A percentile compares a stretch with the other conserved stretches of the same genome.
These are phyloP conservation scores for Betta splendens DNA, from an alignment of 2,797 vertebrate genomes.

Conservation along the genomic window DNA sequence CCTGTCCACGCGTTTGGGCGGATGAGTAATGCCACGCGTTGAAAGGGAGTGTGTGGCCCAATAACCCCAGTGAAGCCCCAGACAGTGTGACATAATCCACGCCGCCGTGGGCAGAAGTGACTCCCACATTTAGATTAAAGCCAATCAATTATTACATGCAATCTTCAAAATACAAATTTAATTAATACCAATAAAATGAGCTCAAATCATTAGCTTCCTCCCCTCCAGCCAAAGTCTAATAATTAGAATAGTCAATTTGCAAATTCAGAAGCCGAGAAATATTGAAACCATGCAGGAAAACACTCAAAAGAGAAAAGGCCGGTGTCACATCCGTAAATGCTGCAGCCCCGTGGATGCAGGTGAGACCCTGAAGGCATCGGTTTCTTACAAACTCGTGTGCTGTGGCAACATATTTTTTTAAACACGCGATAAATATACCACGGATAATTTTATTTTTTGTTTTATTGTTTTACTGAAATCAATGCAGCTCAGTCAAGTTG, in stretches of 20 bases:
- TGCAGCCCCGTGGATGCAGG: not conserved
- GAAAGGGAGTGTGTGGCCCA: conserved; percentile 17
- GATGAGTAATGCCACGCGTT: conserved; percentile 46
- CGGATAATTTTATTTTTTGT: too few species aligned
- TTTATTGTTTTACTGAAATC: too few species aligned
- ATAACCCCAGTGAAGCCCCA: conserved; percentile 15
- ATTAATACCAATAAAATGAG: conserved; percentile 58
- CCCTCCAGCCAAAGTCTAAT: conserved; percentile 44
- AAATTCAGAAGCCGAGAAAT: conserved; percentile 47
- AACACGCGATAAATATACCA: too few species aligned
- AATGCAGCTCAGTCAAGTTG: too few species aligned
- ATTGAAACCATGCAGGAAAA: conserved; percentile 50
- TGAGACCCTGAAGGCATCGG: not conserved
- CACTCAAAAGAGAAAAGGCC: conserved; percentile 24
- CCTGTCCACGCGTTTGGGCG: conserved; percentile 39
- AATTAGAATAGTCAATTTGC: conserved; percentile 60
- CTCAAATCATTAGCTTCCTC: conserved; percentile 52
- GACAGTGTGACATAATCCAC: conserved; percentile 37
- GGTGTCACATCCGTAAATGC: too few species aligned
- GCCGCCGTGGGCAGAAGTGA: conserved; percentile 39
- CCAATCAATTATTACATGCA: conserved; percentile 54
- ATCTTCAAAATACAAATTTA: conserved; percentile 59
- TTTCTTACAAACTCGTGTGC: not conserved
- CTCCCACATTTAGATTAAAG: conserved; percentile 54
- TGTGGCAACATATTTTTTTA: not conserved